Evolutionary conservation across 2,797 vertebrate species (phyloP).

Genomic region (Emydoidea blandingii): DNA sequence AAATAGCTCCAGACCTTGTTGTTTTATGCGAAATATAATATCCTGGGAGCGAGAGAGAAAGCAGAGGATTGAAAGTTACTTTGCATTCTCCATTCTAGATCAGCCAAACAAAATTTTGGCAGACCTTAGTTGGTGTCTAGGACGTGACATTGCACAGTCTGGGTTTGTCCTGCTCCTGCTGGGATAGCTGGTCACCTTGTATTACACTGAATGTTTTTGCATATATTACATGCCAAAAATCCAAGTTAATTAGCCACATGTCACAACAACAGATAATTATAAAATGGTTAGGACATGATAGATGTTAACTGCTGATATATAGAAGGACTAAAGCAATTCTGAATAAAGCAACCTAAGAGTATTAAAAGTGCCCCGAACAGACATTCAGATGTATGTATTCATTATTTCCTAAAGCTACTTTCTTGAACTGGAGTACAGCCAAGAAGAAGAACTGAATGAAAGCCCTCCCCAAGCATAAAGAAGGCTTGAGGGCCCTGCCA

Average conservation of each 20-base stretch:
- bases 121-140: background rate
- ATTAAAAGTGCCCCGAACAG: background rate
- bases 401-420: background rate
- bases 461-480: background rate
- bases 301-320: background rate
- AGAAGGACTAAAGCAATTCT: background rate
- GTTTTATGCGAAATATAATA: background rate
- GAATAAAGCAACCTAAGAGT: background rate
- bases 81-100: background rate
- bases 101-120: background rate
- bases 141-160: background rate
- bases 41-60: background rate
- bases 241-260: background rate
- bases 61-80: background rate
- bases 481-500: background rate
- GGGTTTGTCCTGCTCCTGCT: background rate
- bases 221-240: background rate
- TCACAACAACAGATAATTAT: background rate
- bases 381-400: background rate
- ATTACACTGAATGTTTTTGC: background rate
- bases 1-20: background rate
- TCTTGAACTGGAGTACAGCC: background rate
- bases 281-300: background rate
- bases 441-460: background rate
- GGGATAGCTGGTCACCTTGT: background rate